These are phyloP conservation scores for Drosophila putrida DNA, from an alignment of 2,888 invertebrate genomes.

Conservation along the genomic window DNA sequence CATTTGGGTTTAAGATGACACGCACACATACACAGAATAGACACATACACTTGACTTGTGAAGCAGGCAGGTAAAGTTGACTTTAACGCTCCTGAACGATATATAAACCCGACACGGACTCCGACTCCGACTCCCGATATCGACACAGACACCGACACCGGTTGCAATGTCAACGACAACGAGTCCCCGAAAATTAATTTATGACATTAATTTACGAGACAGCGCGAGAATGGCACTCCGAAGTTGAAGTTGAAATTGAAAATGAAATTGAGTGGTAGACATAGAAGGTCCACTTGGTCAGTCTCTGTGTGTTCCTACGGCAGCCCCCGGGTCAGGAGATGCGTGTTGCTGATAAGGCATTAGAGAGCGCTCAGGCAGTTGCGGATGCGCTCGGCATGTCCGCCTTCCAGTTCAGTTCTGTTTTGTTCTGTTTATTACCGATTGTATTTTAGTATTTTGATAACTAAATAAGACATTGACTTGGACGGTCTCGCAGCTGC, in stretches of 20 bases:
- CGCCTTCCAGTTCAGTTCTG: conserved; percentile 8
- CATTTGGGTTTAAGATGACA: conserved; percentile 71
- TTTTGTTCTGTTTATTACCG: conserved; percentile 33
- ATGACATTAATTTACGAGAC: conserved; percentile 82
- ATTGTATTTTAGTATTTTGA: conserved; percentile 43
- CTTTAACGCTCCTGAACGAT: no score
- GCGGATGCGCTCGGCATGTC: conserved; percentile 48
- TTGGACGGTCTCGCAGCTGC: conserved; percentile 47
- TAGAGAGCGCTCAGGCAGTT: conserved; percentile 38
- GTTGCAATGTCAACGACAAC: conserved; percentile 12
- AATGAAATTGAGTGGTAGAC: conserved; percentile 56
- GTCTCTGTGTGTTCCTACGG: conserved; percentile 52
- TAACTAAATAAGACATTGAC: conserved; percentile 56
- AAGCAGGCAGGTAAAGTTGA: conserved; percentile 49
- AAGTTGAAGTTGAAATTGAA: conserved; percentile 23
- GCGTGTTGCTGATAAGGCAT: conserved; percentile 68
- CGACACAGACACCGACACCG: conserved; percentile 3
- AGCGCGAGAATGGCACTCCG: conserved; percentile 69
- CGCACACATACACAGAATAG: conserved; percentile 42
- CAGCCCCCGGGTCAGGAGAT: conserved; percentile 53
- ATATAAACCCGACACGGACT: conserved; percentile 12
- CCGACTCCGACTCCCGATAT: conserved; percentile 23
- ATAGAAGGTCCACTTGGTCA: conserved; percentile 34
- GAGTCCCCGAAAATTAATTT: conserved; percentile 77
- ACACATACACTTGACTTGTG: conserved; percentile 36